A percentile compares a stretch with the other conserved stretches of the same genome.
Conservation (phyloP, 2,113 vertebrate species). For the Bubo blakistoni region DNA sequence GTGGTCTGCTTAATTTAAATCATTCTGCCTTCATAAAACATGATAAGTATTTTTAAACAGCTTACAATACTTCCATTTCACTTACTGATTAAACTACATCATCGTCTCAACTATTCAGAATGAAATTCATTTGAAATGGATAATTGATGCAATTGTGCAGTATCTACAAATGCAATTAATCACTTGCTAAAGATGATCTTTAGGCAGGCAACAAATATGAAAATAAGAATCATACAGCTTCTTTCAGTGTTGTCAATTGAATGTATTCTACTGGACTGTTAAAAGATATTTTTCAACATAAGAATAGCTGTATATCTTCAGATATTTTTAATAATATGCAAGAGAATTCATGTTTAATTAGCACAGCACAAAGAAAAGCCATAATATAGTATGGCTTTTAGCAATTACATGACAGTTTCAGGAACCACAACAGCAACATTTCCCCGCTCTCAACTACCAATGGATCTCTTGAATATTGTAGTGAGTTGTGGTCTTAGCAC, state of each 20-base stretch:
- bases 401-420: not conserved
- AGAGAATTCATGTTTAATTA: conserved; percentile 42
- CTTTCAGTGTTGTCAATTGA: conserved; percentile 25
- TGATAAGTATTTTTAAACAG: conserved; percentile 22
- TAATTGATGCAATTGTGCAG: conserved; percentile 25
- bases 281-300: not conserved
- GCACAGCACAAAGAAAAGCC: conserved; percentile 18
- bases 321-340: conserved; percentile 30
- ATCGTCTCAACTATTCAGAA: conserved; percentile 50
- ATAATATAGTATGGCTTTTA: not conserved
- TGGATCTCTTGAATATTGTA: not conserved
- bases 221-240: conserved; percentile 8
- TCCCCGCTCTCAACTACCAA: not conserved
- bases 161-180: conserved; percentile 45
- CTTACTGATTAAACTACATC: conserved; percentile 42
- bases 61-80: conserved; percentile 31
- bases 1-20: not conserved
- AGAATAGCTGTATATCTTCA: conserved; percentile 6
- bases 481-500: not conserved
- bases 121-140: conserved; percentile 36
- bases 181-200: conserved; percentile 26
- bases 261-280: conserved; percentile 2
- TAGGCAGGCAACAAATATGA: conserved; percentile 20
- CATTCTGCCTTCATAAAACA: not conserved
- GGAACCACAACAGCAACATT: not conserved